Evolutionary conservation across 1,140 invertebrate species (phyloP).

Genomic region (Eriocheir sinensis): DNA sequence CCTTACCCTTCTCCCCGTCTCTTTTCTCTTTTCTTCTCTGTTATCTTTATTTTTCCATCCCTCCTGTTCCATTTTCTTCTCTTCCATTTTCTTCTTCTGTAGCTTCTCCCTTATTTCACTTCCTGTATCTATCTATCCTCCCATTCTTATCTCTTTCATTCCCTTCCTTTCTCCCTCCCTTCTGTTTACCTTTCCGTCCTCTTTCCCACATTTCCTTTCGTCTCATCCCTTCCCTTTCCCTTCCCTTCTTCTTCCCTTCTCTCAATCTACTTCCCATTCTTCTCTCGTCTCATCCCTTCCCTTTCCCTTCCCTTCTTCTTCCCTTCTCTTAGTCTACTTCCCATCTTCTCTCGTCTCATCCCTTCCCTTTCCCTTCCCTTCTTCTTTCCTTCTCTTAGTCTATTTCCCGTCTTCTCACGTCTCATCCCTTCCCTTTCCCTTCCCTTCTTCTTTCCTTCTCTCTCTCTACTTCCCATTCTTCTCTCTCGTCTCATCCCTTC

Average conservation of each 20-base stretch:
- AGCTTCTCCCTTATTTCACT: neutral
- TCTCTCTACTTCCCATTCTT: neutral
- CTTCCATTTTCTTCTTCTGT: neutral
- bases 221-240: neutral
- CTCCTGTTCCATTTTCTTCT: neutral
- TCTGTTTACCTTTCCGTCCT: neutral
- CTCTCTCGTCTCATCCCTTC: neutral
- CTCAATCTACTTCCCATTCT: neutral
- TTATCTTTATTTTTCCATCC: neutral
- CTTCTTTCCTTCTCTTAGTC: constrained; percentile 5
- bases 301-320: neutral
- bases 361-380: neutral
- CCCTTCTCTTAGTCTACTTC: neutral
- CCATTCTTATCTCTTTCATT: neutral
- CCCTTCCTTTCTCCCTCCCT: neutral
- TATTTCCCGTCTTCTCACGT: neutral
- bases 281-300: too few relatives aligned
- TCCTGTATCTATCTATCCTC: neutral
- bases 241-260: neutral
- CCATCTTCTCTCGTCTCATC: neutral
- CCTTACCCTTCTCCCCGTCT: neutral
- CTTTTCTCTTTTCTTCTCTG: neutral
- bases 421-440: too few relatives aligned
- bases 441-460: neutral
- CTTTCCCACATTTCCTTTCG: neutral